phyloP scores from a whole-genome alignment of 1,140 invertebrate genomes.

The Sitobion miscanthi region DNA sequence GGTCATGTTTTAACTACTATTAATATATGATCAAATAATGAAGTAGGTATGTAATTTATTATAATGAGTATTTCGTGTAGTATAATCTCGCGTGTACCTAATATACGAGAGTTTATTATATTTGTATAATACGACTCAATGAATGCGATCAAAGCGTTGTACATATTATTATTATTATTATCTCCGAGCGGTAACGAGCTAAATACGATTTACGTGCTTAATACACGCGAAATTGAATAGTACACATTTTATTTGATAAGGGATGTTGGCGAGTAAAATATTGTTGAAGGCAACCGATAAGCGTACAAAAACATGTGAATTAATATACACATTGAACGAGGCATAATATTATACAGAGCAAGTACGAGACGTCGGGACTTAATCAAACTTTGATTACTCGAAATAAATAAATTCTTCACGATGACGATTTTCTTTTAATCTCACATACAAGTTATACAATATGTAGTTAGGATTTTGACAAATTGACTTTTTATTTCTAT shows the following conservation, averaged over 20 bases:
- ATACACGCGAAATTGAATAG: too few species aligned
- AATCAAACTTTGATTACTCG: neutral
- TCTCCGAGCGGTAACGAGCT: too few species aligned
- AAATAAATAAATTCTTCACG: neutral
- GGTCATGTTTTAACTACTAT: neutral
- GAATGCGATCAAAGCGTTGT: neutral
- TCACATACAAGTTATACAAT: neutral
- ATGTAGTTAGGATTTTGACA: neutral
- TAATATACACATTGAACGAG: too few species aligned
- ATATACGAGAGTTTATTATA: neutral
- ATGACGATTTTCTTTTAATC: too few species aligned
- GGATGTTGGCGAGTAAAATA: too few species aligned
- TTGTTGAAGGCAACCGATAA: too few species aligned
- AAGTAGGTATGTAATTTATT: neutral
- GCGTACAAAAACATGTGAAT: too few species aligned
- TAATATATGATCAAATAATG: neutral
- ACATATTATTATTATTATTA: too few species aligned
- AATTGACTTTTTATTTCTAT: neutral
- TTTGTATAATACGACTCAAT: neutral
- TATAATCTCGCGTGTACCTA: neutral
- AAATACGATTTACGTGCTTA: neutral
- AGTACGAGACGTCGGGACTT: neutral
- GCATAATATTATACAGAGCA: too few species aligned
- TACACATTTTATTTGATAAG: too few species aligned
- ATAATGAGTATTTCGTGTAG: neutral